Evolutionary conservation across 2,113 vertebrate species (phyloP).

Genomic region (Ochotona princeps): DNA sequence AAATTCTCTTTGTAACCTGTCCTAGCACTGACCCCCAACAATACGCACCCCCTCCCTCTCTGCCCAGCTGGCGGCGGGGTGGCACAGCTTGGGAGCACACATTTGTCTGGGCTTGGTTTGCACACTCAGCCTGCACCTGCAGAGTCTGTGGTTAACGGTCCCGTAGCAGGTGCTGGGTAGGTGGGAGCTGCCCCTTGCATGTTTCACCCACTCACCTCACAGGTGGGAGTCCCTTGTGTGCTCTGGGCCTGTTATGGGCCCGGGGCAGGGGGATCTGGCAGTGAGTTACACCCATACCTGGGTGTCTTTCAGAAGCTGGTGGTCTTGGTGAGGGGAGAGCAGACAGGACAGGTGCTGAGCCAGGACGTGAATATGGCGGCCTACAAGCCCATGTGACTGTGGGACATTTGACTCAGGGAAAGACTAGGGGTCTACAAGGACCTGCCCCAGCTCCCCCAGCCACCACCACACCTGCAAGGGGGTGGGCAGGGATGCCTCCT

Average conservation of each 20-base stretch:
- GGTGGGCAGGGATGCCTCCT: not conserved
- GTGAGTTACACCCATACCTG: not conserved
- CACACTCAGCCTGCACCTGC: accelerated
- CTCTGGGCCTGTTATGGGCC: not conserved
- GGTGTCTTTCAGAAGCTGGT: not conserved
- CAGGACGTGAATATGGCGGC: not conserved
- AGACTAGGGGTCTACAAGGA: not conserved
- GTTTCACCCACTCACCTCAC: accelerated
- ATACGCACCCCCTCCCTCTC: accelerated
- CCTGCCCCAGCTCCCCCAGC: no score
- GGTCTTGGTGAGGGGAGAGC: not conserved
- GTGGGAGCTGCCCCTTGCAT: no score
- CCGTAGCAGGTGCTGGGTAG: no score
- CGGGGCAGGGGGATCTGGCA: not conserved
- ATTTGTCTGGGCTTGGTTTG: no score
- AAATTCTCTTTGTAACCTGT: no score
- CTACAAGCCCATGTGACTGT: not conserved
- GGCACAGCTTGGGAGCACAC: no score
- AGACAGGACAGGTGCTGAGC: not conserved
- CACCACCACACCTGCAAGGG: no score
- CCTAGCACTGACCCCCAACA: not conserved
- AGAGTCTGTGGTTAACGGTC: not conserved
- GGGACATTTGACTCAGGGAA: not conserved
- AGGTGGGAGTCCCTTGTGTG: not conserved
- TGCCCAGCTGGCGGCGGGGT: accelerated